Base-by-base conservation (phyloP, 1,140 invertebrate species). In the Cherax quadricarinatus region DNA sequence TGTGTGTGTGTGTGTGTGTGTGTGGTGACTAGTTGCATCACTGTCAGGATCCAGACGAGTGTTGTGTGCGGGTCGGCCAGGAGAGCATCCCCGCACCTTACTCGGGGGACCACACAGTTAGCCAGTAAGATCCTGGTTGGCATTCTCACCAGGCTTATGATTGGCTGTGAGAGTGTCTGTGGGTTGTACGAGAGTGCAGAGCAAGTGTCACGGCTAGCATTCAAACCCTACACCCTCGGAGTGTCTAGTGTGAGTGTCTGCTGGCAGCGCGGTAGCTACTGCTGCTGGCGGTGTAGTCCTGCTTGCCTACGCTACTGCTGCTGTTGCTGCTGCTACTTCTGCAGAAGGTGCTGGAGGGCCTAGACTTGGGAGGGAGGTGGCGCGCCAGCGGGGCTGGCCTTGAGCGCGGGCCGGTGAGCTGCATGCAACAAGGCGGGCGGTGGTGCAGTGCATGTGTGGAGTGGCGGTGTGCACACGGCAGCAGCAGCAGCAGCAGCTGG, bases 371-470 rank as follows among this genome's bases (percentile, higher is more conserved):
- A 91, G 75, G 90, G 84, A 87, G 84, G 84, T 87, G 90, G 90
- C 84, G 90, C 90, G 84, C 84, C 90, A 85, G 85, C 84, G 84
- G 90, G 90, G 90, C 90, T 91, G 90, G 90, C 90, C 90, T 91
- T 91, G 90, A 91, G 90, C 90, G 53, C 60, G 90, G 84, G 90
- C 90, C 90, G 90, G 90, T 91, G 90, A 41, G 90, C 75, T 91
- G 90, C 90, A 91, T 91, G 90, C 90, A 91, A 91, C 79, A 30
- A 82, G 85, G 84, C 84, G 84, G 90, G 84, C 90, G 90, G 90
- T 60, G 84, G 82, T 89, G 90, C 90, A 91, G 90, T 91, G 90
- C 90, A 91, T 91, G 90, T 91, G 90, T 81, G 90, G 84, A 91
- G 84, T 91, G 90, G 84, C 90, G 84, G 84, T 91, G 90, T 91